Base-by-base conservation (phyloP, 2,113 vertebrate genomes). In the Istiophorus platypterus region DNA sequence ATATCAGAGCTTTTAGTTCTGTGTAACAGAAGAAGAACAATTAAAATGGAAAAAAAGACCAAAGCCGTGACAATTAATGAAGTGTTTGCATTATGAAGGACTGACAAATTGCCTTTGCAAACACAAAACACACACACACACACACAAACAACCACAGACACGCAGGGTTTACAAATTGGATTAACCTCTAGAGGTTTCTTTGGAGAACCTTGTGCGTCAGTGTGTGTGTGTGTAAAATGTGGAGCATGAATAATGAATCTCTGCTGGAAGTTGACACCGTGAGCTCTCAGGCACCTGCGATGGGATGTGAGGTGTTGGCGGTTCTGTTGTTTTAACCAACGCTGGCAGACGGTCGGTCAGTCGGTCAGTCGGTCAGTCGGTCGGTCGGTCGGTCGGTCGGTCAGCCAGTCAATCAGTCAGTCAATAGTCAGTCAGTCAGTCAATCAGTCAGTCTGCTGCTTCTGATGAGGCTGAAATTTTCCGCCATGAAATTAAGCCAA, bases 141-240 rank as follows among this genome's bases (percentile, higher is more conserved):
- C 66, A 59, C 69, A n/a, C 69, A 82, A n/a, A n/a, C n/a, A n/a
- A 56, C 62, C 51, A 67, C 69, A 82, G 62, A 67, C 42, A 67
- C 51, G 9, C 79, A 64, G 71, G 63, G 73, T 65, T 74, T 83
- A 81, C 57, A 81, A 85, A 88, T 78, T 64, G 82, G 76, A 87
- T 88, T 79, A 87, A 85, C 72, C 80, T 88, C 82, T 72, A 75
- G 79, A 88, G 80, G 71, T 66, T 62, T 84, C n/a, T 64, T 78
- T 52, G 26, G 10, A 27, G 54, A 37, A 61, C 56, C 57, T 24
- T 52, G 39, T 11, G 18, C 20, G 69, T 80, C 51, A 57, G 77
- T 65, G 17, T 61, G 51, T 12, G 52, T 18, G 72, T 54, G 75
- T 61, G 42, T 79, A 5, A 71, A 73, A 73, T 54, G 69, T 47